Percentiles rank a stretch among this genome's conserved stretches.
Evolutionary conservation across 2,797 vertebrate species (phyloP).

Genomic region (Cyprinella venusta): DNA sequence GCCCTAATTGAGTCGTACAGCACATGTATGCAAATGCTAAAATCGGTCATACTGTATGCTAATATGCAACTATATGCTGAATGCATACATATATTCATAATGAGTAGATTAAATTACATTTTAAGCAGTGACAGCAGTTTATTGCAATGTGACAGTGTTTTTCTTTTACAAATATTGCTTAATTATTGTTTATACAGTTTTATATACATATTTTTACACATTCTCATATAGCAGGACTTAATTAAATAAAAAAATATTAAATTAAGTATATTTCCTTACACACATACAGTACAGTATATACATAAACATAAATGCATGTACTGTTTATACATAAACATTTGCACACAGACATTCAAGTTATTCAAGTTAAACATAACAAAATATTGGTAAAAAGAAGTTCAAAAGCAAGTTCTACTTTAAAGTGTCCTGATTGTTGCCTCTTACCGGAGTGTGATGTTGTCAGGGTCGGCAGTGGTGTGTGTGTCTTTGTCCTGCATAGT

Average conservation of each 20-base stretch:
- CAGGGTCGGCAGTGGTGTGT: slow-evolving; percentile 51
- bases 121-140: background rate
- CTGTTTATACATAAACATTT: background rate
- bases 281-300: background rate
- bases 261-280: background rate
- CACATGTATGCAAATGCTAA: background rate
- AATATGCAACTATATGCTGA: background rate
- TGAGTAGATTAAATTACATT: background rate
- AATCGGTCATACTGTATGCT: background rate
- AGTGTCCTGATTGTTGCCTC: background rate
- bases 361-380: background rate
- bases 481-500: slow-evolving; percentile 66
- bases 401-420: background rate
- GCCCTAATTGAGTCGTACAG: background rate
- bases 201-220: too few relatives aligned
- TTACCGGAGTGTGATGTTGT: slow-evolving; percentile 71
- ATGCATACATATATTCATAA: background rate
- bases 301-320: background rate
- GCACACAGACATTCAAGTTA: slow-evolving; percentile 15
- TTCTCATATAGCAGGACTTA: background rate
- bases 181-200: slow-evolving; percentile 3
- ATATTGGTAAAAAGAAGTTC: background rate
- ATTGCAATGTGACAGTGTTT: background rate
- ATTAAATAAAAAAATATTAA: background rate
- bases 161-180: background rate